phyloP scores from a whole-genome alignment of 2,113 vertebrate genomes.

The Paramisgurnus dabryanus region DNA sequence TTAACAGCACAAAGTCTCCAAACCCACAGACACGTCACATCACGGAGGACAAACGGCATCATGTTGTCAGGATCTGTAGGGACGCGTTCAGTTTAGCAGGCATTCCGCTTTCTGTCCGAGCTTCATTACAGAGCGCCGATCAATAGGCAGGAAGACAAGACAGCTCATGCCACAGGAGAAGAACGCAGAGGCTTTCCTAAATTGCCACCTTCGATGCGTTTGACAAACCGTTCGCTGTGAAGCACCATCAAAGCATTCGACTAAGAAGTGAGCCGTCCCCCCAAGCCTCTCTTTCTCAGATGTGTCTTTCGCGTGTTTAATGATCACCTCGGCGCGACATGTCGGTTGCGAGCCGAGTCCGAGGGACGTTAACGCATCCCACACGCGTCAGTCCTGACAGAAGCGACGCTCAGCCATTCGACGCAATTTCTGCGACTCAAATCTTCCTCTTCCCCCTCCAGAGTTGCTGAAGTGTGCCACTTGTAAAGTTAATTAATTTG shows the following conservation, averaged over 20 bases:
- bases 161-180: not conserved
- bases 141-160: constrained; percentile 3
- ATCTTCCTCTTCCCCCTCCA: constrained; percentile 31
- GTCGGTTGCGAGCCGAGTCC: constrained; percentile 34
- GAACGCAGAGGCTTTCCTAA: constrained; percentile 18
- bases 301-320: constrained; percentile 41
- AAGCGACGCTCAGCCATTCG: not conserved
- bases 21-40: not conserved
- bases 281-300: constrained; percentile 39
- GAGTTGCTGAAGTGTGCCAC: constrained; percentile 55
- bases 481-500: constrained; percentile 61
- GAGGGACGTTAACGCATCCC: constrained; percentile 18
- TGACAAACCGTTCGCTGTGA: constrained; percentile 28
- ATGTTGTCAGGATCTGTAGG: not conserved
- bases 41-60: not conserved
- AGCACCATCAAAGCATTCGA: constrained; percentile 53
- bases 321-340: constrained; percentile 19
- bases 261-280: constrained; percentile 48
- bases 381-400: constrained; percentile 33
- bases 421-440: constrained; percentile 11
- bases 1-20: not conserved
- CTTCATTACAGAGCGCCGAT: constrained; percentile 2
- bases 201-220: constrained; percentile 31
- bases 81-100: not conserved
- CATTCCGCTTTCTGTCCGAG: not conserved